Conservation (phyloP, 2,797 vertebrate genomes). For the Acrossocheilus wenchowensis region DNA sequence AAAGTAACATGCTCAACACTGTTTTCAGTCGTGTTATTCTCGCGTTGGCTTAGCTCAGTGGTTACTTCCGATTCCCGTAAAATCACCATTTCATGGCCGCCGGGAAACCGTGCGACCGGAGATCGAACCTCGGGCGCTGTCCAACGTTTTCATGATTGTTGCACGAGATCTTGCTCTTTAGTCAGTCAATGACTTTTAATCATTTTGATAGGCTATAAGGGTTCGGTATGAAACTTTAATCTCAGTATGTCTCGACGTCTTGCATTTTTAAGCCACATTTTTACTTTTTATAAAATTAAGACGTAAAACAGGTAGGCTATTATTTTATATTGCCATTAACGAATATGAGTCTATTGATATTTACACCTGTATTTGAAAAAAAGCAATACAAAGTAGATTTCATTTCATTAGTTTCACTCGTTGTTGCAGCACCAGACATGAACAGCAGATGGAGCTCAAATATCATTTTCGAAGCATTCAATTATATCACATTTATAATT, state of each 20-base stretch:
- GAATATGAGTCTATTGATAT: not conserved
- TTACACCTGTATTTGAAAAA: not conserved
- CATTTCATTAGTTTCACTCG: not conserved
- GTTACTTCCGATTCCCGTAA: slow-evolving; percentile 28
- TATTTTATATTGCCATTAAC: not conserved
- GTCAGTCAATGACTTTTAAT: not conserved
- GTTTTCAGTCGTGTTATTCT: rapidly evolving
- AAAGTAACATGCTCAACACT: no score
- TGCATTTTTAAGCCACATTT: not conserved
- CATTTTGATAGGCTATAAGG: no score
- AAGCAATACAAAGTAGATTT: no score
- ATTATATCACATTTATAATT: no score
- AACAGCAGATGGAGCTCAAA: slow-evolving; percentile 70
- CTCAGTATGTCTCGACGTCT: not conserved
- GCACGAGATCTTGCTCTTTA: not conserved
- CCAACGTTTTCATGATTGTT: slow-evolving; percentile 6
- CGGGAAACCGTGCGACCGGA: rapidly evolving
- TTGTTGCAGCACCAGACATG: not conserved
- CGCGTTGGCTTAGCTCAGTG: slow-evolving; percentile 38
- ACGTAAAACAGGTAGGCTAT: not conserved
- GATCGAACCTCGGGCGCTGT: slow-evolving; percentile 35
- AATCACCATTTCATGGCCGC: not conserved
- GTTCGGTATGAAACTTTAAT: not conserved
- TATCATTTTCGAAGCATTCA: slow-evolving; percentile 41
- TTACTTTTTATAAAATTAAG: not conserved